Base-by-base conservation (phyloP, 2,797 vertebrate species). In the Apodemus agrarius region DNA sequence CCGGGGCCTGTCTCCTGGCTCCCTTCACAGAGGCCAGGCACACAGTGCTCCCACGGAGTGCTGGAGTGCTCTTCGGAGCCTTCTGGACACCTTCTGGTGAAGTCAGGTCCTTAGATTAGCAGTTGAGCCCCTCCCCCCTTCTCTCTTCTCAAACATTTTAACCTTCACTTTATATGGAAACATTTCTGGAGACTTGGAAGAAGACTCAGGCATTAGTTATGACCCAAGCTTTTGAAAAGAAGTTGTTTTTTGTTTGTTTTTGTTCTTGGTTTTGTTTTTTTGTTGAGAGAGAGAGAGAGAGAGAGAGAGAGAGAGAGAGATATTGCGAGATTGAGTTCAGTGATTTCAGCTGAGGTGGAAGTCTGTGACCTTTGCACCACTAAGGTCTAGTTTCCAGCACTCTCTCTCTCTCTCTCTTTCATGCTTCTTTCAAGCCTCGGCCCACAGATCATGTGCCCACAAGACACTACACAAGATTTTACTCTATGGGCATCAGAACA, bases 141-240 rank as follows among this genome's bases (percentile, higher is more conserved):
- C n/a, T n/a, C 52, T 40, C 34, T 12, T 80, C 59, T 67, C 80
- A 21, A 46, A 7, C 40, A 40, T 88, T 95, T n/a, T 86, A 90
- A 80, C 2, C n/a, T 94, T 63, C 0, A 29, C 3, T 49, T 7
- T 22, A 67, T 63, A 22, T 16, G n/a, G 80, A 95, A 76, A 57
- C 46, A 8, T 67, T 90, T 83, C 74, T 46, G 72, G n/a, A 74
- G 59, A 43, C 22, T 87, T 49, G 80, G 72, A 78, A 43, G 59
- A 88, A 93, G 94, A 52, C 26, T 92, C 31, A 54, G 93, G 21
- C 46, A 69, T 31, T n/a, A 74, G 54, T 2, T 78, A 26, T 83
- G 61, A n/a, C 7, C 7, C 21, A 57, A 84, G n/a, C 37, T n/a
- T 90, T 40, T 52, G 34, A 81, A 72, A 54, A 76, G 63, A 79